Percentiles rank a stretch among this genome's conserved stretches.
Conservation (phyloP, 2,797 vertebrate genomes). For the Ptychadena robeensis region DNA sequence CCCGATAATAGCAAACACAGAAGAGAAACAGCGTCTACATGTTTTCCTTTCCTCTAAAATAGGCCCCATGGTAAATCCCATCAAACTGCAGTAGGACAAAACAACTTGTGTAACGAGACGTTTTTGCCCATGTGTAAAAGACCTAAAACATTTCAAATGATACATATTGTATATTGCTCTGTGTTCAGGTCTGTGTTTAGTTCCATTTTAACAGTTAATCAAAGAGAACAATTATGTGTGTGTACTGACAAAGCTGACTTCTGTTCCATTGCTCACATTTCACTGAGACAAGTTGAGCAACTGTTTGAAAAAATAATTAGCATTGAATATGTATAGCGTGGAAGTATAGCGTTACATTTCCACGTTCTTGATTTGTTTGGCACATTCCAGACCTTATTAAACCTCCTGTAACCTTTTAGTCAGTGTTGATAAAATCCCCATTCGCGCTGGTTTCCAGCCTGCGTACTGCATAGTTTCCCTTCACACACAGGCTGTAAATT, state of each 20-base stretch:
- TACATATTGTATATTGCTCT: neutral
- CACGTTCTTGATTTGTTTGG: constrained; percentile 27
- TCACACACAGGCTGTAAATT: constrained; percentile 50
- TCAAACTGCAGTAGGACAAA: no score
- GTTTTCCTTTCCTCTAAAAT: no score
- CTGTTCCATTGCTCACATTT: constrained; percentile 35
- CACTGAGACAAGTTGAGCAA: constrained; percentile 38
- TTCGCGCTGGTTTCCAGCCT: constrained; percentile 41
- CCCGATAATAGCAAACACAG: no score
- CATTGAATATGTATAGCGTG: constrained; percentile 32
- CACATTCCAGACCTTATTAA: constrained; percentile 52
- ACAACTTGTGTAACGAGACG: no score
- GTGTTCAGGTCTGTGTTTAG: no score
- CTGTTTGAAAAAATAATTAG: constrained; percentile 47
- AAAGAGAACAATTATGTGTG: constrained; percentile 10
- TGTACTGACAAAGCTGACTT: neutral
- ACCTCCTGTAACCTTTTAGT: constrained; percentile 47
- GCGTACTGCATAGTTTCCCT: constrained; percentile 43
- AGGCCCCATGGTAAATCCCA: no score
- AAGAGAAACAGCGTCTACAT: no score
- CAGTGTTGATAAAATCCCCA: constrained; percentile 29
- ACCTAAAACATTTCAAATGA: no score
- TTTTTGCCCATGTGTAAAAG: no score
- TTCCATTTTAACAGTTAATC: constrained; percentile 1
- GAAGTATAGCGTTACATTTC: constrained; percentile 38